Evolutionary conservation across 2,797 vertebrate genomes (phyloP), one percentile per base, ranked within the genome.

Genomic region (Falco peregrinus): DNA sequence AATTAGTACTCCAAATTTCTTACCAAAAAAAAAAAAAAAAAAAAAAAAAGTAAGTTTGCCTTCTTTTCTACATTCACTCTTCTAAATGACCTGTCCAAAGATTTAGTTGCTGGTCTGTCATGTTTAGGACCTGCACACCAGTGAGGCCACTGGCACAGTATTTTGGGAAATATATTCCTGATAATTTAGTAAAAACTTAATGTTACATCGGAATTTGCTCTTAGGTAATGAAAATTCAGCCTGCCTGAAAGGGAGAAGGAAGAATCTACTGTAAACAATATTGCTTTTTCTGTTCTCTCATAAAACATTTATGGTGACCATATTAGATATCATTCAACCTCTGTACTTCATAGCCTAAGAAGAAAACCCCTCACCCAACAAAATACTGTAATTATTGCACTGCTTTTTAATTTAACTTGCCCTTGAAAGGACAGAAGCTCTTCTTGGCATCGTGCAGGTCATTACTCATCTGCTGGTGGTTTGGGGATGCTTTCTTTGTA

Each of bases 1-100:
- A 88, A 63, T 70, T 53, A 84, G 93, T 83, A 68, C 94, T 96
- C 33, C 16, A 81, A 39, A 84, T 65, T 59, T 73, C 87, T 56
- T 64, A n/a, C 15, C 5, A 22, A 28, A 29, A 53, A 24, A 59
- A 6, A 26, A 26, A 33, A 37, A 19, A 68, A 68, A 47, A 31
- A 31, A 22, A 28, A 29, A 53, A 24, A 59, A 6, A 64, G 25
- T 5, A 41, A 48, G 35, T 73, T 69, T 71, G 37, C 60, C 47
- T 86, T 61, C 73, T 22, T 29, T 33, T 54, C 73, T 74, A 41
- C 65, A 20, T 61, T 87, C 77, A 20, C 50, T 67, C 82, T 88
- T 93, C 77, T 35, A 41, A 91, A 50, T 73, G 45, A 90, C 54
- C 54, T 35, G 33, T 41, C 70, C 54, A 35, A 45, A 54, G 31